A percentile compares a stretch with the other conserved stretches of the same genome.
phyloP scores from a whole-genome alignment of 1,140 invertebrate genomes.

The Homalodisca vitripennis region DNA sequence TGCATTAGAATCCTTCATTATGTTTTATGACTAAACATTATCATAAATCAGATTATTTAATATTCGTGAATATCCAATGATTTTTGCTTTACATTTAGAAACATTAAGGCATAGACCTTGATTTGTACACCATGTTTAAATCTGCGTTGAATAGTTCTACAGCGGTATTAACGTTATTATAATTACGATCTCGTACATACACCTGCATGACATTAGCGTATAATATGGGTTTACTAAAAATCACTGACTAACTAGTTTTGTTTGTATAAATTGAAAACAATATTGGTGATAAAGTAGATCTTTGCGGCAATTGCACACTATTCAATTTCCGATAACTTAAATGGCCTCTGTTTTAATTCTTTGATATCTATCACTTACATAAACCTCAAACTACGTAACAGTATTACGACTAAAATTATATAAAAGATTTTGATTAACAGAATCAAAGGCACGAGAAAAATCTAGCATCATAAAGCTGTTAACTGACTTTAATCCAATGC shows the following conservation, averaged over 20 bases:
- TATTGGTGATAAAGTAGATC: background rate
- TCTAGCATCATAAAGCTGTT: background rate
- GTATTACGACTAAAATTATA: background rate
- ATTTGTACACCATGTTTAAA: background rate
- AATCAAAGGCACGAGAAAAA: too few relatives aligned
- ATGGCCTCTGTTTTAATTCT: background rate
- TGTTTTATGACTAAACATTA: background rate
- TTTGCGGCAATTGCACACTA: background rate
- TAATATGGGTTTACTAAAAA: background rate
- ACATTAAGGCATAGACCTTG: background rate
- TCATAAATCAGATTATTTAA: background rate
- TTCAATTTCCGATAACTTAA: background rate
- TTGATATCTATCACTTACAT: background rate
- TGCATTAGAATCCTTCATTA: too few relatives aligned
- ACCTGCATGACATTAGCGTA: background rate
- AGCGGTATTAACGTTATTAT: background rate
- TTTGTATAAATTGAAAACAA: background rate
- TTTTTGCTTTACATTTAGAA: background rate
- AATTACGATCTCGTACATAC: background rate
- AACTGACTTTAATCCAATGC: background rate
- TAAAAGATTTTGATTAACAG: background rate
- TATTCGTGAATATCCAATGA: background rate
- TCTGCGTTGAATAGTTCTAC: background rate
- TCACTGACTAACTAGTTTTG: background rate
- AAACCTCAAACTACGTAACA: background rate